Percentiles rank a stretch among this genome's conserved stretches.
Conservation (phyloP, 2,113 vertebrate species). For the Psephotus haematonotus region DNA sequence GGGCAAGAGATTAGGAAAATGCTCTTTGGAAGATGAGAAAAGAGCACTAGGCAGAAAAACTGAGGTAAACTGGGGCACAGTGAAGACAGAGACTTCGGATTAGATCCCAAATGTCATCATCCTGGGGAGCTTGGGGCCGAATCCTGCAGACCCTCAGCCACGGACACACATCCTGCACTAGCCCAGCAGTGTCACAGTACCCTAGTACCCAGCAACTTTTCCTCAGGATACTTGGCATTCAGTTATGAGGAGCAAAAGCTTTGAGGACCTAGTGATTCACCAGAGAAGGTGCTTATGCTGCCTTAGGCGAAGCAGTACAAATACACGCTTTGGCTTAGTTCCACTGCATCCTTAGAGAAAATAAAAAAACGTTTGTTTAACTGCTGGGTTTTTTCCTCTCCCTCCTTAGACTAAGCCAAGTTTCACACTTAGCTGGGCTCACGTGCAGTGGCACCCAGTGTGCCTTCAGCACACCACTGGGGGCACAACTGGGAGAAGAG, state of each 20-base stretch:
- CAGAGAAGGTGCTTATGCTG: neutral
- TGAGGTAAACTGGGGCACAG: neutral
- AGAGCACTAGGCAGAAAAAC: neutral
- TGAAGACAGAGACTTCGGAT: neutral
- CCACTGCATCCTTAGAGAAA: neutral
- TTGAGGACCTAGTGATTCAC: neutral
- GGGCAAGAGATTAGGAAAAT: neutral
- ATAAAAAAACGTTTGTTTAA: neutral
- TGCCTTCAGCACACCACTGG: neutral
- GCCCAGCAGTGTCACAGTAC: neutral
- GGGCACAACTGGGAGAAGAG: neutral
- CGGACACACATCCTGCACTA: neutral
- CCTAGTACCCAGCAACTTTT: neutral
- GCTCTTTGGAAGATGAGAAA: neutral
- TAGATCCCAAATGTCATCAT: neutral
- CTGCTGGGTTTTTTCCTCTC: neutral
- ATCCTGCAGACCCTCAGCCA: neutral
- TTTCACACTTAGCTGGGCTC: neutral
- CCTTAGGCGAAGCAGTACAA: neutral
- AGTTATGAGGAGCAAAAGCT: neutral
- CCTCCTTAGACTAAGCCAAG: neutral
- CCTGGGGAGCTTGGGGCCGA: neutral
- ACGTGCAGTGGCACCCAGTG: rapidly evolving
- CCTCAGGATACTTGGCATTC: neutral
- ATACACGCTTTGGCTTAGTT: neutral